Base-by-base conservation (phyloP, 2,888 invertebrate species). In the Acleris emargana region DNA sequence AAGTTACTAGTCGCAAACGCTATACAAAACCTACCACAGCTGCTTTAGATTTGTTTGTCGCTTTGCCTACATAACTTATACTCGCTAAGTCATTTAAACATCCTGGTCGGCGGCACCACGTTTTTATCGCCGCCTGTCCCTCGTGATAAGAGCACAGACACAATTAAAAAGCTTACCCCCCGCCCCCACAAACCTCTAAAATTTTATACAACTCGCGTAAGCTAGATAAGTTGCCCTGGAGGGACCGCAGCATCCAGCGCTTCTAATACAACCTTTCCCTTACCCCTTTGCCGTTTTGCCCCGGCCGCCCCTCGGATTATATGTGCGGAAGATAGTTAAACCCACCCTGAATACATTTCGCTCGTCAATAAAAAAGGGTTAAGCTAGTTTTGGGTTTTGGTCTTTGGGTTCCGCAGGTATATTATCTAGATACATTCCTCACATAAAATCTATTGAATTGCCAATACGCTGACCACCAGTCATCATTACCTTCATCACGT, bases 281-380 rank as follows among this genome's bases (percentile, higher is more conserved):
- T 64, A 64, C 28, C 55, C 58, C 42, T 20, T 22, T 55, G 43
- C 16, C 57, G 64, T 72, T 72, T 66, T 67, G 60, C 74, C 70
- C 77, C 76, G 71, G 54, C 60, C 73, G 71, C 72, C 78, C 81
- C 79, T 73, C 67, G 87, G 88, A 88, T 89, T 90, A 89, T 79
- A 74, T 76, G 72, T 75, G 80, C 82, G 80, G 83, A 89, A 91
- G 91, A 92, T 91, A 91, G 92, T 91, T 90, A 91, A 89, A 80
- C 88, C 87, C 80, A 71, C 82, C 88, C 88, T 85, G 87, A 87
- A 89, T 89, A 89, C 87, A 90, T 91, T 88, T 83, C 74, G 77
- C 76, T 80, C 90, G 87, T 90, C 90, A 90, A 91, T 91, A 90
- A 88, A 82, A 66, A 69, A 59, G 38, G 45, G 51, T 20, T 7